Evolutionary conservation across 2,888 invertebrate species (phyloP), one percentile per base, ranked within the genome.

Genomic region (Athetis lepigone): DNA sequence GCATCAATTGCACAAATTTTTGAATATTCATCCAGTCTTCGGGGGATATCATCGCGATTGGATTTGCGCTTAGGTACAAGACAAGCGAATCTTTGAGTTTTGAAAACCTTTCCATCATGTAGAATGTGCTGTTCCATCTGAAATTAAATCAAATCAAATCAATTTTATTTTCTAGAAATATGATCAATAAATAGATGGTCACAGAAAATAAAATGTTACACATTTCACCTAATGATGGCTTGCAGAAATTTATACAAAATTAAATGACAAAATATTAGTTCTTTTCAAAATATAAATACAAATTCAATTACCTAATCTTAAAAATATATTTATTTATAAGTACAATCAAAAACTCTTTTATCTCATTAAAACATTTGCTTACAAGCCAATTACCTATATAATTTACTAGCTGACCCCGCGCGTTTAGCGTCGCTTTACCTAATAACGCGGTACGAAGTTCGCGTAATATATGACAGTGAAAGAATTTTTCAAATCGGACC

Each of bases 1-100:
- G 23, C 13, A 60, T 21, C 5, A 66, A 16, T 45, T 25, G 21
- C 40, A 70, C 50, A 42, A 64, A 33, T 61, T 72, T 75, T 58
- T 64, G 39, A 65, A 75, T 49, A 59, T 65, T 57, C 52, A 67
- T 58, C 64, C 71, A 67, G 54, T 75, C 71, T 67, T 75, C 71
- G 40, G 71, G 58, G 55, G 64, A 69, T 37, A 71, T 64, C 49
- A 56, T 54, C 18, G 52, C 63, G 33, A 70, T 70, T 52, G 54
- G 57, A 59, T 75, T 63, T 63, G 60, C 56, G 25, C 58, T 71
- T 60, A 52, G 40, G 66, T 75, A 75, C 52, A 71, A 52, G 57
- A 51, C 58, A 58, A 69, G 33, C 52, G 69, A 68, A 75, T 70
- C 65, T 55, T 68, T 61, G 50, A 68, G 51, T 50, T 70, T 64